Evolutionary conservation across 1,140 invertebrate species (phyloP).

Genomic region (Saccostrea echinata): DNA sequence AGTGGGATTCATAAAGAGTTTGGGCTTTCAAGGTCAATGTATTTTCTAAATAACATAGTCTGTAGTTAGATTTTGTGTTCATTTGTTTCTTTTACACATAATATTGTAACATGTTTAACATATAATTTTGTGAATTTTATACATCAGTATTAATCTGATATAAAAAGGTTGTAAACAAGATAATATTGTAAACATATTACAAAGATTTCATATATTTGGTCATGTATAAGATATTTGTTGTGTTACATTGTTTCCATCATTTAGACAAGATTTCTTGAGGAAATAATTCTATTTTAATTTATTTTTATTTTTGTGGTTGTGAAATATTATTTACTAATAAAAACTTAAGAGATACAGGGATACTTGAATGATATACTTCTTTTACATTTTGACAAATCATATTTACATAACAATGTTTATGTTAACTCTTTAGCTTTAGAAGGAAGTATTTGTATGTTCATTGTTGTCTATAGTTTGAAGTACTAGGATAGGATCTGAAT

Average conservation of each 20-base stretch:
- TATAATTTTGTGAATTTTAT: not conserved
- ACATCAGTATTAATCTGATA: not conserved
- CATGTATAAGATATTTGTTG: too few relatives aligned
- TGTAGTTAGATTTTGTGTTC: conserved; percentile 1
- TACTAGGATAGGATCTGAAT: not conserved
- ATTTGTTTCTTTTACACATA: conserved; percentile 2
- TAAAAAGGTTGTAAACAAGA: not conserved
- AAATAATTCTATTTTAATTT: not conserved
- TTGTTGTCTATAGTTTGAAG: not conserved
- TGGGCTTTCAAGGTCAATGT: not conserved
- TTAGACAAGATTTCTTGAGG: not conserved
- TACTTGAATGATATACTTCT: not conserved
- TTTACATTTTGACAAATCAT: not conserved
- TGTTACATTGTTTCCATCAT: not conserved
- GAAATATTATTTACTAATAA: not conserved
- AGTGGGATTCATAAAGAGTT: not conserved
- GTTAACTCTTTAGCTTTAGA: not conserved
- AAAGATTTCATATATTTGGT: too few relatives aligned
- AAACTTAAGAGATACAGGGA: not conserved
- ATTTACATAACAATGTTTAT: not conserved
- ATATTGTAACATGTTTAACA: not conserved
- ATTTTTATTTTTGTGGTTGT: not conserved
- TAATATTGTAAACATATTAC: too few relatives aligned
- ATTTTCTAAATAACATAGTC: conserved; percentile 7
- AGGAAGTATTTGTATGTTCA: not conserved